Conservation (phyloP, 2,113 vertebrate genomes). For the Gallinago media region DNA sequence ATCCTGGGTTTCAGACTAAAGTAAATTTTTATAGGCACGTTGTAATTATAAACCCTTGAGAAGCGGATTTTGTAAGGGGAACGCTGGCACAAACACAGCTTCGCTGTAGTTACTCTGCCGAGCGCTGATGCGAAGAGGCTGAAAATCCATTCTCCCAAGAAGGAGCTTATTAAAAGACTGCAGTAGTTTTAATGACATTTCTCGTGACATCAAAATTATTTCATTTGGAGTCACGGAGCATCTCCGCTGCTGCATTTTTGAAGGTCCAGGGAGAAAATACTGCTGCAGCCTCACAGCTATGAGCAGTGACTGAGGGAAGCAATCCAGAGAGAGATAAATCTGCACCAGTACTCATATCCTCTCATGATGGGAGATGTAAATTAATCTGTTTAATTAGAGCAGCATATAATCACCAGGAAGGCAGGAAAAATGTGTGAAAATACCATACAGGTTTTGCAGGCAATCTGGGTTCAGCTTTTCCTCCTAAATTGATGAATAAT, state of each 20-base stretch:
- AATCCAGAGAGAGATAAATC: neutral
- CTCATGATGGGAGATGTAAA: slow-evolving; percentile 1
- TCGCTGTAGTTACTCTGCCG: neutral
- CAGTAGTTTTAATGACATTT: slow-evolving; percentile 58
- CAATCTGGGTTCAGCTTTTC: neutral
- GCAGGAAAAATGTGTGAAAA: neutral
- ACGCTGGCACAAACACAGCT: neutral
- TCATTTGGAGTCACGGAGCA: neutral
- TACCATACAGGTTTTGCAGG: neutral
- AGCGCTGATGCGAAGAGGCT: neutral
- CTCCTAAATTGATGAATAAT: neutral
- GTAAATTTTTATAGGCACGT: slow-evolving; percentile 54
- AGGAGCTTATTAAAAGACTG: slow-evolving; percentile 56
- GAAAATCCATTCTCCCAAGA: slow-evolving; percentile 56
- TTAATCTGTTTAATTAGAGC: slow-evolving; percentile 47
- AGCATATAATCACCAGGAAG: slow-evolving; percentile 1
- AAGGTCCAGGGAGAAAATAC: neutral
- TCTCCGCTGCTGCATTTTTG: slow-evolving; percentile 10
- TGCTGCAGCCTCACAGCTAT: neutral
- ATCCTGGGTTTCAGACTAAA: slow-evolving; percentile 38
- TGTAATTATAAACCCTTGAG: slow-evolving; percentile 63
- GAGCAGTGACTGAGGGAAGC: neutral
- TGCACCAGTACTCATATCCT: neutral
- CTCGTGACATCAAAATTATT: slow-evolving; percentile 50
- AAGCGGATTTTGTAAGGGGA: neutral